Evolutionary conservation across 2,797 vertebrate species (phyloP).

Genomic region (Allobates femoralis): DNA sequence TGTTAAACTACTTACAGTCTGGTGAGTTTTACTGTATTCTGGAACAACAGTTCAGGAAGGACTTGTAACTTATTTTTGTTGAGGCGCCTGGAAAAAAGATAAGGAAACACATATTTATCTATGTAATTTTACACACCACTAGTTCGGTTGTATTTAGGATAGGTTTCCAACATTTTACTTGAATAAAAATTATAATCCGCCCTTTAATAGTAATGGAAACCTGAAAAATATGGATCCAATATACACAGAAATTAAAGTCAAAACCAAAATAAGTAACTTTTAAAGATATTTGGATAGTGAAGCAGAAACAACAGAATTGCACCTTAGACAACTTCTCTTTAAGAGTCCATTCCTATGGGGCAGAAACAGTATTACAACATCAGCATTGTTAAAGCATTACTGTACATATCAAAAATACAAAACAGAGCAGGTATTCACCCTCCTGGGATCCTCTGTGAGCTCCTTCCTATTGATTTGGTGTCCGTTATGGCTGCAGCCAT

Average conservation of each 20-base stretch:
- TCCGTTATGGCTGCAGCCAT: too few species aligned
- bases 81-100: conserved; percentile 82
- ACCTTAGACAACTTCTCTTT: too few species aligned
- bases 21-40: conserved; percentile 93
- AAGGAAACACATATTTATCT: conserved; percentile 13
- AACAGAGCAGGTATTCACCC: too few species aligned
- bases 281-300: too few species aligned
- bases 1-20: conserved; percentile 88
- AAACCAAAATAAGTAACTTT: not conserved
- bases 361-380: too few species aligned
- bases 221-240: not conserved
- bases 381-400: too few species aligned
- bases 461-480: too few species aligned
- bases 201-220: not conserved
- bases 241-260: not conserved
- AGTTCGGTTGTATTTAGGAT: not conserved
- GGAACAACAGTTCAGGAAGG: conserved; percentile 95
- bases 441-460: too few species aligned
- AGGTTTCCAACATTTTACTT: not conserved
- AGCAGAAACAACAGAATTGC: too few species aligned
- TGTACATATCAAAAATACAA: too few species aligned
- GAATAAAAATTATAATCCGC: not conserved
- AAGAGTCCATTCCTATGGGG: too few species aligned
- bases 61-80: conserved; percentile 97
- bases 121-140: not conserved